Base-by-base conservation (phyloP, 2,113 vertebrate species). In the Prietella phreatophila region DNA sequence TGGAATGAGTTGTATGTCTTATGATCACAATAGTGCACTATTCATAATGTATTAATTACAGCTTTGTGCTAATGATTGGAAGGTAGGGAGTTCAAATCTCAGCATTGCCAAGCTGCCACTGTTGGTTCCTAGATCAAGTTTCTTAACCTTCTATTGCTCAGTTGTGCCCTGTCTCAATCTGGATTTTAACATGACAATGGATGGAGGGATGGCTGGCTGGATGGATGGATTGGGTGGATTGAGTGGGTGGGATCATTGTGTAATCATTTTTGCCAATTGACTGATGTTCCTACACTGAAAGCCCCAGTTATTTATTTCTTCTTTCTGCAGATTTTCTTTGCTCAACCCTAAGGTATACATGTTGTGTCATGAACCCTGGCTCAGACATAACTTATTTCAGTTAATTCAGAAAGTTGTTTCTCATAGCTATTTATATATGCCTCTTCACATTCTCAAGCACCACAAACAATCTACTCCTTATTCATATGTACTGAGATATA, bases 301-400 rank as follows among this genome's bases (percentile, higher is more conserved):
- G 30, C 20, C 19, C 6, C n/a, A 9, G 0, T 27, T 81, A 3
- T 81, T 17, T 58, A 20, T 81, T 81, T 80, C 1, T 80, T 56
- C 25, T 55, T 56, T 53, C 27, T 80, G 78, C 50, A 80, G 50
- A 80, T 39, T 53, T 80, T 56, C n/a, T 30, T 53, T 11, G n/a
- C 47, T 79, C 50, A 11, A 55, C 19, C 30, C 19, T 19, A 55
- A 50, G 60, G 19, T 82, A 58, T 25, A 58, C 55, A 82, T 55
- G 19, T 56, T 56, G n/a, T 58, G 17, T 55, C 8, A 30, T 82
- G 30, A 36, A 82, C 17, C 53, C n/a, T 78, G 42, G 42, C 75
- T 78, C 42, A 78, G 75, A 25, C 13, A 78, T 27, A 78, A 80
- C 25, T 55, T 81, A 17, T 56, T 81, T 56, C 79, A 81, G n/a